These are phyloP conservation scores for Polyommatus icarus DNA, from an alignment of 2,888 invertebrate species.

Conservation along the genomic window DNA sequence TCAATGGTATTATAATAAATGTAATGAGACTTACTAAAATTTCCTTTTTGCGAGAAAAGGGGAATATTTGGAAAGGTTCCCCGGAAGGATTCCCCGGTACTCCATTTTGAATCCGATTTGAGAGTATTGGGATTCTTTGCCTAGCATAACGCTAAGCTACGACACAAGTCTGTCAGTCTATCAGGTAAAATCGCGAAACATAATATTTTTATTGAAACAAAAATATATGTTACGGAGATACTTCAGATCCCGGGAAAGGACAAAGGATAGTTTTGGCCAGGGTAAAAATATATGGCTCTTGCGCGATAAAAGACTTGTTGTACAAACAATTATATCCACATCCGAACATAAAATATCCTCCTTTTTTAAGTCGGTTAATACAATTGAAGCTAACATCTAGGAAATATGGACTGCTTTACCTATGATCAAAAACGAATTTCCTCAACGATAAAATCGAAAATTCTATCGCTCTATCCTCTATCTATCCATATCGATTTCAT, in stretches of 20 bases:
- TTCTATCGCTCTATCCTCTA: background rate
- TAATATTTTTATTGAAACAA: too few species aligned
- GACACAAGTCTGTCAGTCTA: background rate
- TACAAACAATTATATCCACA: too few species aligned
- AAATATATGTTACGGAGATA: too few species aligned
- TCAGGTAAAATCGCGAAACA: too few species aligned
- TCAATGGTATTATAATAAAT: slow-evolving; percentile 8
- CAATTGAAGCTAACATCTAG: too few species aligned
- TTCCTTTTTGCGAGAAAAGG: background rate
- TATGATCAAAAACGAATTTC: background rate
- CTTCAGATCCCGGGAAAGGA: too few species aligned
- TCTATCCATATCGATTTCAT: slow-evolving; percentile 8
- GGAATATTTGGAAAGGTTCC: background rate
- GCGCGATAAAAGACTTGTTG: too few species aligned
- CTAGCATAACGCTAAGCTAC: background rate
- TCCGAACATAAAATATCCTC: too few species aligned
- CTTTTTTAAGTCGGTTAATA: too few species aligned
- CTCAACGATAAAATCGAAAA: background rate
- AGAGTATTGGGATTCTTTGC: background rate
- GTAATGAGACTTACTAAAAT: background rate
- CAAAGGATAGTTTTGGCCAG: too few species aligned
- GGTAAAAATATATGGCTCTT: too few species aligned
- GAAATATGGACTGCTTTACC: background rate
- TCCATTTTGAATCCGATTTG: background rate
- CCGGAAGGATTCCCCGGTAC: background rate